These are phyloP conservation scores for Dufourea novaeangliae DNA, from an alignment of 1,140 invertebrate genomes.

Conservation along the genomic window DNA sequence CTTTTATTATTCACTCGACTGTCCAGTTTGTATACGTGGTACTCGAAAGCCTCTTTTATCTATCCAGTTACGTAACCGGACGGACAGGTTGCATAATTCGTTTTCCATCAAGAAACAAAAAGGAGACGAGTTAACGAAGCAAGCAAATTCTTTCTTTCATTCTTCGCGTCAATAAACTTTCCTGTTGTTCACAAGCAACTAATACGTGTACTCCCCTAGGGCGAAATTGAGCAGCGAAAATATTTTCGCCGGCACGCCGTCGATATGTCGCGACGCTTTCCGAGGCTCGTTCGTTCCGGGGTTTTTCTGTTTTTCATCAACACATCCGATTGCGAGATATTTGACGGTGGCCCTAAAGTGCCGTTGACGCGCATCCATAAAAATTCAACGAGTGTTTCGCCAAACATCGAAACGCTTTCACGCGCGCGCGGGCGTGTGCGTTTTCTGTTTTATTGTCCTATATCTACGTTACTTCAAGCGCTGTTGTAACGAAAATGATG, in stretches of 20 bases:
- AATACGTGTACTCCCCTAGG: neutral
- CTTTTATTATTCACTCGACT: too few species aligned
- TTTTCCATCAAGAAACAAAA: too few species aligned
- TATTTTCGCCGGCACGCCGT: neutral
- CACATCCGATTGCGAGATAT: neutral
- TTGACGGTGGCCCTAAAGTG: constrained; percentile 11
- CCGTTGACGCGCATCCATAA: constrained; percentile 13
- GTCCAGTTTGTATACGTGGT: too few species aligned
- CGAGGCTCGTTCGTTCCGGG: neutral
- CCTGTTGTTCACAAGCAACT: neutral
- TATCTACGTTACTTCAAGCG: neutral
- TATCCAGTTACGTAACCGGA: constrained; percentile 22
- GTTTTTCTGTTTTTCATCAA: neutral
- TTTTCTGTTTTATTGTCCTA: neutral
- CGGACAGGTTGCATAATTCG: constrained; percentile 32
- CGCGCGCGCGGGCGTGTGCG: neutral
- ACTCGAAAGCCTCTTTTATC: neutral
- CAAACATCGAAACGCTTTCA: constrained; percentile 18
- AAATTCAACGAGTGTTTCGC: constrained; percentile 17
- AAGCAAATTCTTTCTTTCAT: too few species aligned
- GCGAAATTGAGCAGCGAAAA: neutral
- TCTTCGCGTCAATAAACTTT: neutral
- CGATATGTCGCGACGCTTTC: neutral
- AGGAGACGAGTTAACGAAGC: constrained; percentile 16
- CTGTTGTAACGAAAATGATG: neutral